A percentile compares a stretch with the other conserved stretches of the same genome.
Evolutionary conservation across 2,888 invertebrate genomes (phyloP).

Genomic region (Drosophila sordidula): DNA sequence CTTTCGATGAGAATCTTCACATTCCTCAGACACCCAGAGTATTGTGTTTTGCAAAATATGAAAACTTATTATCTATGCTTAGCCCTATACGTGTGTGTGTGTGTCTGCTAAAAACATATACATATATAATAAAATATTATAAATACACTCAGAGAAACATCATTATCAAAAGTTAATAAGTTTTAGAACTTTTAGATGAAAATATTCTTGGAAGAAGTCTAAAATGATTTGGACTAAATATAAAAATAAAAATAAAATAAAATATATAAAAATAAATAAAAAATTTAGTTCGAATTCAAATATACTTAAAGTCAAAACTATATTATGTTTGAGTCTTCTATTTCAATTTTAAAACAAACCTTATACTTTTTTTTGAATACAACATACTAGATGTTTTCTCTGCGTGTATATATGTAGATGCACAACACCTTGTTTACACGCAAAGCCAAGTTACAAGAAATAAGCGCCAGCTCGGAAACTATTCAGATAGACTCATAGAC

Average conservation of each 20-base stretch:
- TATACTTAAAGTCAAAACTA: no score
- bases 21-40: not conserved
- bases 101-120: slow-evolving; percentile 6
- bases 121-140: slow-evolving; percentile 25
- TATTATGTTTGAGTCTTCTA: no score
- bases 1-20: slow-evolving; percentile 7
- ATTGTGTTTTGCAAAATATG: slow-evolving; percentile 50
- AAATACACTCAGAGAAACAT: slow-evolving; percentile 2
- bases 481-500: slow-evolving; percentile 31
- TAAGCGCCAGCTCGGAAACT: slow-evolving; percentile 26
- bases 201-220: no score
- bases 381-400: not conserved
- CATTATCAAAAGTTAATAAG: no score
- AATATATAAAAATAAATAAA: no score
- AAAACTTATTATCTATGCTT: slow-evolving; percentile 60
- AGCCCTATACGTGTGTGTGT: not conserved
- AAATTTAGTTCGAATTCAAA: no score
- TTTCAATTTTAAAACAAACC: no score
- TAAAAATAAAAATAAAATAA: no score
- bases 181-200: no score
- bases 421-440: slow-evolving; percentile 2
- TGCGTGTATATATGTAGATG: not conserved
- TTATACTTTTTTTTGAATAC: no score
- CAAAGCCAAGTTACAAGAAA: not conserved
- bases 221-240: no score